phyloP scores from a whole-genome alignment of 2,113 vertebrate species.

The Corydoras maculifer region DNA sequence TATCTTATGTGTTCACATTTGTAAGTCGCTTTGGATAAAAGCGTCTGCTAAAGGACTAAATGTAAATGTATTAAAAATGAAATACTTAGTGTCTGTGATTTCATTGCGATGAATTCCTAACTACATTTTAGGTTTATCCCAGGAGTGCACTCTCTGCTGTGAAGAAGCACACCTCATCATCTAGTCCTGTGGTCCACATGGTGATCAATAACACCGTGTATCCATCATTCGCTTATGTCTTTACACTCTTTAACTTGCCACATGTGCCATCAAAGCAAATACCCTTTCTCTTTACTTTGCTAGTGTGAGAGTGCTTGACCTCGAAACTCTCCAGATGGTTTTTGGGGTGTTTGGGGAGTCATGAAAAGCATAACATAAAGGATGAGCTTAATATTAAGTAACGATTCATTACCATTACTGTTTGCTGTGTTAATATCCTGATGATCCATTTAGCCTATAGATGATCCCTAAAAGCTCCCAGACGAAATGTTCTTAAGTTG shows the following conservation, averaged over 20 bases:
- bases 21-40: no score
- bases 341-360: conserved; percentile 19
- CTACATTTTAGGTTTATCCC: conserved; percentile 39
- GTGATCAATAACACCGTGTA: conserved; percentile 30
- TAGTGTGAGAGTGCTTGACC: conserved; percentile 9
- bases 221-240: conserved; percentile 15
- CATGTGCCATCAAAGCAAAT: conserved; percentile 20
- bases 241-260: conserved; percentile 16
- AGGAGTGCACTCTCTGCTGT: conserved; percentile 6
- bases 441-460: conserved; percentile 20
- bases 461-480: conserved; percentile 7
- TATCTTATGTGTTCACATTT: no score
- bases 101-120: no score
- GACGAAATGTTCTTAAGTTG: conserved; percentile 15
- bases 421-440: conserved; percentile 29
- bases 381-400: conserved; percentile 24
- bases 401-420: conserved; percentile 29
- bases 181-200: neutral
- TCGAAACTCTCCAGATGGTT: conserved; percentile 34
- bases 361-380: conserved; percentile 22
- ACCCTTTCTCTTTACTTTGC: neutral
- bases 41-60: no score
- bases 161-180: neutral
- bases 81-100: no score
- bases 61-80: no score